Evolutionary conservation across 2,888 invertebrate species (phyloP).

Genomic region (Theristus sp.): DNA sequence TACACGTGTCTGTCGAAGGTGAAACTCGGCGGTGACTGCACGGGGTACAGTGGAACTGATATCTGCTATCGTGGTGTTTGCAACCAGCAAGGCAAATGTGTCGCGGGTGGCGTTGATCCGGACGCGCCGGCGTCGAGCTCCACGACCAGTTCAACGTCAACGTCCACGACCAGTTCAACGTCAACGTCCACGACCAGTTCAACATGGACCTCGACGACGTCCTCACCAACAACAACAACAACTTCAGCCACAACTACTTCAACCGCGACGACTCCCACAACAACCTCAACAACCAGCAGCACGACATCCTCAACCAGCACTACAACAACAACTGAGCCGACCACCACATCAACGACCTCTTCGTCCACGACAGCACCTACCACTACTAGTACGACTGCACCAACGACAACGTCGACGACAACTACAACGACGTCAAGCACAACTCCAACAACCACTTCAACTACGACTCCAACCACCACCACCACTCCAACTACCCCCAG

Average conservation of each 20-base stretch:
- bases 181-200: not conserved
- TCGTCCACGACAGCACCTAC: not conserved
- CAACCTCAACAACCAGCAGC: not conserved
- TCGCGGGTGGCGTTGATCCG: too few relatives aligned
- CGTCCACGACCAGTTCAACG: not conserved
- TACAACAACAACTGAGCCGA: not conserved
- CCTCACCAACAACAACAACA: slow-evolving; percentile 4
- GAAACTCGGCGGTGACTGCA: slow-evolving; percentile 18
- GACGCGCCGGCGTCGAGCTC: too few relatives aligned
- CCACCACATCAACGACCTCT: not conserved
- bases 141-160: slow-evolving; percentile 1
- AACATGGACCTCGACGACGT: slow-evolving; percentile 5
- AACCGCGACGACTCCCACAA: not conserved
- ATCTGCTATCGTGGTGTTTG: not conserved
- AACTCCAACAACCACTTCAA: not conserved
- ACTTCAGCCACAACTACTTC: slow-evolving; percentile 1
- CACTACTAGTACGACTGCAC: not conserved
- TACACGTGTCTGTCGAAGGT: slow-evolving; percentile 19
- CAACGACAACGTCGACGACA: not conserved
- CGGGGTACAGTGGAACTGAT: slow-evolving; percentile 10
- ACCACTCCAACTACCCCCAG: not conserved
- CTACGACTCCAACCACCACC: not conserved
- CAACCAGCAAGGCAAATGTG: not conserved
- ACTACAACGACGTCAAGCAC: not conserved
- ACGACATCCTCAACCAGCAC: not conserved